Evolutionary conservation across 2,113 vertebrate genomes (phyloP).

Genomic region (Psilopsiagon aymara): DNA sequence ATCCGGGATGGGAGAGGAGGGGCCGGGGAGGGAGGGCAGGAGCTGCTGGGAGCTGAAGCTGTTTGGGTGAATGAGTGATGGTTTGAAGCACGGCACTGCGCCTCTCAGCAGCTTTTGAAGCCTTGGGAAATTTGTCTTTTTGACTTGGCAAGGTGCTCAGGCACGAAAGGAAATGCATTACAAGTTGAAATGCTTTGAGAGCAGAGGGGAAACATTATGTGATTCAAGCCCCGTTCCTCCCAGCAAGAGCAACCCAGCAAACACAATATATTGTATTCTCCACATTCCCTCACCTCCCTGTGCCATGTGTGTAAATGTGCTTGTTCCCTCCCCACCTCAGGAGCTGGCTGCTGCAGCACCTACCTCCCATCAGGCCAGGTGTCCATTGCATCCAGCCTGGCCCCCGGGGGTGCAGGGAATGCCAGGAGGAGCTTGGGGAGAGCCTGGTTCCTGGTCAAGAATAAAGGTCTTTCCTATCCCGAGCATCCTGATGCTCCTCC

Average conservation of each 20-base stretch:
- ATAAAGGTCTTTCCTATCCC: not conserved
- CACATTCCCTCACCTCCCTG: not conserved
- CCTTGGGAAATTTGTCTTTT: slow-evolving; percentile 43
- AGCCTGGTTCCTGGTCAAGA: not conserved
- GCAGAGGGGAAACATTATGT: not conserved
- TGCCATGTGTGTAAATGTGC: not conserved
- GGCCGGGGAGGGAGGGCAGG: not conserved
- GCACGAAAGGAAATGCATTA: not conserved
- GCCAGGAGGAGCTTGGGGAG: fast-evolving
- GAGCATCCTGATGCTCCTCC: fast-evolving
- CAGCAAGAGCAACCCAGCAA: not conserved
- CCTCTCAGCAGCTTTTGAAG: slow-evolving; percentile 46
- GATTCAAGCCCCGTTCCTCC: not conserved
- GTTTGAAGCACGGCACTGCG: not conserved
- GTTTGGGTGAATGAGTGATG: not conserved
- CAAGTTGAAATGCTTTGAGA: not conserved
- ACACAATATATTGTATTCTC: not conserved
- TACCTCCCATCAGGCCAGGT: fast-evolving
- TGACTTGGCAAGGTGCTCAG: slow-evolving; percentile 16
- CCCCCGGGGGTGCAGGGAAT: not conserved
- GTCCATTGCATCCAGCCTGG: not conserved
- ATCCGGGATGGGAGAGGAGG: not conserved
- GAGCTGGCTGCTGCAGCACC: not conserved
- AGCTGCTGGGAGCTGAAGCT: not conserved
- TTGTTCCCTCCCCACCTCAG: not conserved